Conservation (phyloP, 2,797 vertebrate genomes). For the Pelobates cultripes region DNA sequence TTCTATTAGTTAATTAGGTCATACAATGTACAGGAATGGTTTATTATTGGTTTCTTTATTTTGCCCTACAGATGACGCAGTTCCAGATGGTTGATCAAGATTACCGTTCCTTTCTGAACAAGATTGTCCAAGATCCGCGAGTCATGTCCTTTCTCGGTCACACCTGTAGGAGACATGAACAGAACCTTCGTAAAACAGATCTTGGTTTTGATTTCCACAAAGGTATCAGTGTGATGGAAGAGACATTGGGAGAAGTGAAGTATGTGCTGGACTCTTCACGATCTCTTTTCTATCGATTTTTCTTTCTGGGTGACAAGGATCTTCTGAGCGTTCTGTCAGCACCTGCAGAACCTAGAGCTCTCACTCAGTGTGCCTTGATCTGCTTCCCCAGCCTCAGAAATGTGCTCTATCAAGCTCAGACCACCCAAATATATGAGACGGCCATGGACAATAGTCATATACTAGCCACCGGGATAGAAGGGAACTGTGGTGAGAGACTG, state of each 20-base stretch:
- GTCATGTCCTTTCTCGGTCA: slow-evolving; percentile 71
- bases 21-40: no score
- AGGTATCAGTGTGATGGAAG: slow-evolving; percentile 75
- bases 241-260: slow-evolving; percentile 69
- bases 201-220: slow-evolving; percentile 67
- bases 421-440: neutral
- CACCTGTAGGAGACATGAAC: slow-evolving; percentile 51
- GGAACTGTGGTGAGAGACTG: slow-evolving; percentile 70
- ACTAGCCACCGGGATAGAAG: slow-evolving; percentile 70
- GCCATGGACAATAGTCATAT: slow-evolving; percentile 14
- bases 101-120: slow-evolving; percentile 74
- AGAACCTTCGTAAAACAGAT: slow-evolving; percentile 59
- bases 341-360: slow-evolving; percentile 58
- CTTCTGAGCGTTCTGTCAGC: slow-evolving; percentile 74
- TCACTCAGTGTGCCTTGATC: slow-evolving; percentile 71
- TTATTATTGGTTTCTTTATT: no score
- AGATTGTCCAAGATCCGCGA: slow-evolving; percentile 66
- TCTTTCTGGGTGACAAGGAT: slow-evolving; percentile 81
- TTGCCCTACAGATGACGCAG: slow-evolving; percentile 51
- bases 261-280: slow-evolving; percentile 68
- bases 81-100: slow-evolving; percentile 69
- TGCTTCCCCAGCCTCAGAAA: slow-evolving; percentile 76
- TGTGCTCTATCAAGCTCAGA: slow-evolving; percentile 64
- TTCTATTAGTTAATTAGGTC: no score
- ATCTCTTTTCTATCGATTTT: slow-evolving; percentile 77